Evolutionary conservation across 2,797 vertebrate species (phyloP).

Genomic region (Chelon labrosus): DNA sequence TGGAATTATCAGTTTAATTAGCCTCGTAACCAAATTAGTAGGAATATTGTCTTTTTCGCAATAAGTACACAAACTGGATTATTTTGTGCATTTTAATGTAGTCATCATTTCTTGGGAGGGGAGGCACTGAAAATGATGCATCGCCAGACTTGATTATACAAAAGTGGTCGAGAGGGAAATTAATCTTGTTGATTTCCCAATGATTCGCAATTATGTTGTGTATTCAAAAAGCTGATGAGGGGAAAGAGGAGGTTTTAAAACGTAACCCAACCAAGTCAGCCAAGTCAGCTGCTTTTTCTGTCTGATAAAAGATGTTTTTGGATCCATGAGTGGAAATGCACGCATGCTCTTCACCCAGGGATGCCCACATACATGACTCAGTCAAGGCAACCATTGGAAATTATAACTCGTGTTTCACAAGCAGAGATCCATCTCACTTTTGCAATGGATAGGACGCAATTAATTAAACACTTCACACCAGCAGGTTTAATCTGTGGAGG

Average conservation of each 20-base stretch:
- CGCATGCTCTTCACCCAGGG: neutral
- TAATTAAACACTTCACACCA: slow-evolving; percentile 28
- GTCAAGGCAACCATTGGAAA: slow-evolving; percentile 31
- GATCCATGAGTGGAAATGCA: slow-evolving; percentile 2
- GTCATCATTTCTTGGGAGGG: slow-evolving; percentile 23
- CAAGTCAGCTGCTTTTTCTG: slow-evolving; percentile 31
- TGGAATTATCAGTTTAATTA: too few relatives aligned
- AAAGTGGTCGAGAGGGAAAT: slow-evolving; percentile 12
- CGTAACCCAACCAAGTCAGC: slow-evolving; percentile 19
- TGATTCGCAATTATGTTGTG: slow-evolving; percentile 36
- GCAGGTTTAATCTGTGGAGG: slow-evolving; percentile 33
- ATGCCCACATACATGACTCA: slow-evolving; percentile 15
- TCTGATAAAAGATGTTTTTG: slow-evolving; percentile 39
- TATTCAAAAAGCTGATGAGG: slow-evolving; percentile 24
- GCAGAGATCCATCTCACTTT: neutral
- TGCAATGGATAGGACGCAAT: slow-evolving; percentile 28
- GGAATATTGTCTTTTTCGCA: too few relatives aligned
- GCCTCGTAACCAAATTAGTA: too few relatives aligned
- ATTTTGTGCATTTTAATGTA: neutral
- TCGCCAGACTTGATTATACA: slow-evolving; percentile 7
- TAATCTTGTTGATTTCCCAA: slow-evolving; percentile 2
- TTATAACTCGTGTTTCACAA: slow-evolving; percentile 7
- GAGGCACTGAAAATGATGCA: slow-evolving; percentile 14
- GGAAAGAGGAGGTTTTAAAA: slow-evolving; percentile 21
- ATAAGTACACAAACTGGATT: too few relatives aligned